Evolutionary conservation across 2,113 vertebrate species (phyloP).

Genomic region (Climacteris rufus): DNA sequence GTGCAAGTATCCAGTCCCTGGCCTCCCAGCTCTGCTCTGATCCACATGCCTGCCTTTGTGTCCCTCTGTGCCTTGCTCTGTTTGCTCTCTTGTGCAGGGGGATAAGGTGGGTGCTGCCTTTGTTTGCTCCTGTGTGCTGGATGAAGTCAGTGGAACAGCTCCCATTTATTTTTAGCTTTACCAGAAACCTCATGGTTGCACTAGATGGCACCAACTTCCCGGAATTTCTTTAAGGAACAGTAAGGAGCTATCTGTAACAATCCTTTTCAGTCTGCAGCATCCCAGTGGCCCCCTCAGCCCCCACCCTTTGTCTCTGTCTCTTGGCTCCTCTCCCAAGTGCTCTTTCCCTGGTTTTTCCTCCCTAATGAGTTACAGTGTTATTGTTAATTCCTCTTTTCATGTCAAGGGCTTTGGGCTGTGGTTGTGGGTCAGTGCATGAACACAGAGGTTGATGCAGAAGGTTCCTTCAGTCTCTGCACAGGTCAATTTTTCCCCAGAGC

Average conservation of each 20-base stretch:
- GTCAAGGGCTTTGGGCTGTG: not conserved
- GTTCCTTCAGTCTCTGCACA: not conserved
- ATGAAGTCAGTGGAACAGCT: not conserved
- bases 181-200: not conserved
- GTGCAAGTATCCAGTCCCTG: not conserved
- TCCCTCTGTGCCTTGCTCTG: not conserved
- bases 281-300: not conserved
- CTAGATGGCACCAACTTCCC: conserved; percentile 38
- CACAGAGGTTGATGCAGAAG: not conserved
- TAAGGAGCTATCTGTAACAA: not conserved
- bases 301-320: not conserved
- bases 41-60: not conserved
- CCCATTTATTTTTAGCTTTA: not conserved
- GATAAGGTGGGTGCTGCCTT: not conserved
- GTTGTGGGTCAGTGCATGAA: not conserved
- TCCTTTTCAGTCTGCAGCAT: not conserved
- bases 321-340: not conserved
- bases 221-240: not conserved
- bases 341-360: not conserved
- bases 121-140: not conserved
- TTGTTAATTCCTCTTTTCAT: not conserved
- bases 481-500: not conserved
- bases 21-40: not conserved
- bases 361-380: not conserved
- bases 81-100: not conserved